These are phyloP conservation scores for Eupithecia subumbrata DNA, from an alignment of 2,888 invertebrate genomes.

Conservation along the genomic window DNA sequence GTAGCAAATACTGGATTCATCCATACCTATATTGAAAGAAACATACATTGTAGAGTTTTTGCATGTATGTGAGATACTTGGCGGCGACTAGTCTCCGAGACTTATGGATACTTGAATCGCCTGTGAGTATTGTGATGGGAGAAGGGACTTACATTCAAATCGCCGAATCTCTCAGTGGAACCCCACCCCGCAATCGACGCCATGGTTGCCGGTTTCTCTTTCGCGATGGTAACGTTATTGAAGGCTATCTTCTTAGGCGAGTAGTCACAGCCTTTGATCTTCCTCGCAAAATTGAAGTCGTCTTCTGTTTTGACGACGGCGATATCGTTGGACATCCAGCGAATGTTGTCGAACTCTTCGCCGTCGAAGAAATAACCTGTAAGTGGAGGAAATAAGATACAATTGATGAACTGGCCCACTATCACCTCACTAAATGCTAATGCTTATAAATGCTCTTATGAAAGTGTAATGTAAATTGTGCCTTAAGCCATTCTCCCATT, in stretches of 20 bases:
- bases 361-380: constrained; percentile 71
- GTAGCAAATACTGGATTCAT: too few species aligned
- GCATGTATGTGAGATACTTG: too few species aligned
- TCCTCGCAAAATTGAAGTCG: constrained; percentile 66
- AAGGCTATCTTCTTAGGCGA: constrained; percentile 62
- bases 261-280: constrained; percentile 70
- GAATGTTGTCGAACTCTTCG: constrained; percentile 67
- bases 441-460: too few species aligned
- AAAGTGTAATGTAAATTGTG: too few species aligned
- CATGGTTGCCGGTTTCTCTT: constrained; percentile 56
- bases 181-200: constrained; percentile 75
- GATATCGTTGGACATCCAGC: constrained; percentile 75
- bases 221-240: constrained; percentile 59
- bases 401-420: too few species aligned
- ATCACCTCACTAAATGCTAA: too few species aligned
- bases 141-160: constrained; percentile 41
- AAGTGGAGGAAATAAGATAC: background rate
- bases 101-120: too few species aligned
- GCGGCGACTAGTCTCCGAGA: too few species aligned
- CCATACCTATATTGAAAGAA: too few species aligned
- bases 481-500: too few species aligned
- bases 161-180: constrained; percentile 52
- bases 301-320: constrained; percentile 74
- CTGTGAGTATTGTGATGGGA: too few species aligned
- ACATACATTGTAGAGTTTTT: too few species aligned